phyloP scores from a whole-genome alignment of 2,888 invertebrate species.

The Colletes collaris region DNA sequence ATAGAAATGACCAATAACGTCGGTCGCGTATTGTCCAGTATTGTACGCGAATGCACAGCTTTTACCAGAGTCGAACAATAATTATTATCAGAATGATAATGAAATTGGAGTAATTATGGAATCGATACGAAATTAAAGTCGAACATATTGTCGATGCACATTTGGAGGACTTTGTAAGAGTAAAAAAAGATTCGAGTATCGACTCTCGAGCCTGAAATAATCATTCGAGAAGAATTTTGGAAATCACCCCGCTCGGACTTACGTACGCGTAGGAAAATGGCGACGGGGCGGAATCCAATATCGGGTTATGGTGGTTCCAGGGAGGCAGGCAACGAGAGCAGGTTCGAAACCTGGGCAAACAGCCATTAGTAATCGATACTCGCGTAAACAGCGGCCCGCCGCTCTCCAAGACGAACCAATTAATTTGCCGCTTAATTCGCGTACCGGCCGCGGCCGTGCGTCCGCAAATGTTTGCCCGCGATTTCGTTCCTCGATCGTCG shows the following conservation, averaged over 20 bases:
- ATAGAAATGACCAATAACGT: too few relatives aligned
- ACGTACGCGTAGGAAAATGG: background rate
- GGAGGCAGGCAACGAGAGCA: slow-evolving; percentile 28
- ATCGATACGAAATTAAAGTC: too few relatives aligned
- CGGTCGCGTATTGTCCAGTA: too few relatives aligned
- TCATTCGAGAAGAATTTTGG: too few relatives aligned
- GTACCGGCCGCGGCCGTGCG: background rate
- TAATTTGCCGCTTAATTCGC: slow-evolving; percentile 59
- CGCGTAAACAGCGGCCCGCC: slow-evolving; percentile 56
- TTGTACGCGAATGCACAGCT: too few relatives aligned
- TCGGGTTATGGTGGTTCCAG: slow-evolving; percentile 54
- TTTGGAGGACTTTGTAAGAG: too few relatives aligned
- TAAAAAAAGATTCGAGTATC: too few relatives aligned
- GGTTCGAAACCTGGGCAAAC: slow-evolving; percentile 60
- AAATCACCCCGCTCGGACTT: background rate
- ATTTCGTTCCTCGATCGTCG: background rate
- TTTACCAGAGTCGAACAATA: too few relatives aligned
- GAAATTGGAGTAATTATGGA: too few relatives aligned
- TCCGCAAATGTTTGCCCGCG: slow-evolving; percentile 26
- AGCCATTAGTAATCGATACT: slow-evolving; percentile 68
- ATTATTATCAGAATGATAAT: too few relatives aligned
- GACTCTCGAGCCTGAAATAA: too few relatives aligned
- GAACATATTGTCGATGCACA: too few relatives aligned
- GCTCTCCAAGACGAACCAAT: slow-evolving; percentile 52
- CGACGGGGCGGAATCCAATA: slow-evolving; percentile 27